Percentiles rank a stretch among this genome's conserved stretches.
Evolutionary conservation across 2,888 invertebrate species (phyloP).

Genomic region (Lepetodrilus schrolli): DNA sequence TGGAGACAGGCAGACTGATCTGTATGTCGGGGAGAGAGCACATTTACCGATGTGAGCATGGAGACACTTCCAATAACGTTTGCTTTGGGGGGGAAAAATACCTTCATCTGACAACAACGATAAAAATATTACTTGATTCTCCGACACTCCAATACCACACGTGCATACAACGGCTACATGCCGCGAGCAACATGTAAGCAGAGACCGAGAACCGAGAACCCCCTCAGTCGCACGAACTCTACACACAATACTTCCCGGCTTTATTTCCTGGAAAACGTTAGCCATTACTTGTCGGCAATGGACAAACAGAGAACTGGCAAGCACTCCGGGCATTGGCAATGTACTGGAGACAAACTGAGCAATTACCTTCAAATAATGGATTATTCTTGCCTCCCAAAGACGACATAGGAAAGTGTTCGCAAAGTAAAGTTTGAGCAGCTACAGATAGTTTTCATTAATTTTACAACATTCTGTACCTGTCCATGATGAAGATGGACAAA

Average conservation of each 20-base stretch:
- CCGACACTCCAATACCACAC: not conserved
- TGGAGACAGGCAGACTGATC: not conserved
- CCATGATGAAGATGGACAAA: no score
- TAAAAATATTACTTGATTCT: not conserved
- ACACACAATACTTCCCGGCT: not conserved
- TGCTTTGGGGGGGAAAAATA: conserved; percentile 21
- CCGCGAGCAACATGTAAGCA: not conserved
- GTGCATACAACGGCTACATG: conserved; percentile 13
- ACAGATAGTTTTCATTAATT: no score
- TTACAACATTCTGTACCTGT: no score
- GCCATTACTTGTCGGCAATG: not conserved
- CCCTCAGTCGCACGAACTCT: not conserved
- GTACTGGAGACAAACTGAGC: not conserved
- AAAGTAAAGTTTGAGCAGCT: no score
- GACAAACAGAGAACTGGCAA: not conserved
- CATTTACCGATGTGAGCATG: not conserved
- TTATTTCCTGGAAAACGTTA: not conserved
- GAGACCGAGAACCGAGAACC: not conserved
- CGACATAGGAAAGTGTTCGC: no score
- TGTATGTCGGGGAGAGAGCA: not conserved
- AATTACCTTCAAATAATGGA: no score
- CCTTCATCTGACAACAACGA: not conserved
- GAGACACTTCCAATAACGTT: conserved; percentile 2
- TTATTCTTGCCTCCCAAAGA: no score
- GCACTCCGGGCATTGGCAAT: not conserved